A percentile compares a stretch with the other conserved stretches of the same genome.
These are phyloP conservation scores for Diarsia mendica DNA, from an alignment of 2,888 invertebrate genomes.

Conservation along the genomic window DNA sequence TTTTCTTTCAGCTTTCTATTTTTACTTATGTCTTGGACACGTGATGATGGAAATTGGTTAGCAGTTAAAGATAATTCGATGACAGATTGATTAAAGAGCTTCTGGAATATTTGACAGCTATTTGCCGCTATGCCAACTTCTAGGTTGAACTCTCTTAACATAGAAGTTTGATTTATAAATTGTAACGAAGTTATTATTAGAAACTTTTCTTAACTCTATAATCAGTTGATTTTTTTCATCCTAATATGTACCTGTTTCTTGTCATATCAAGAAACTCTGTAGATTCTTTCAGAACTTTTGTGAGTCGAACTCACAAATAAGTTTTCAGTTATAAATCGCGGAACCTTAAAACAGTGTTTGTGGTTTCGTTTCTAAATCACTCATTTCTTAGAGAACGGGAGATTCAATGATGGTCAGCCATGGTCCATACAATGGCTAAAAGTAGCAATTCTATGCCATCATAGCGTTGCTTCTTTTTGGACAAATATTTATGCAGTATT, in stretches of 20 bases:
- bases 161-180: not conserved
- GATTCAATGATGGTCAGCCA: not conserved
- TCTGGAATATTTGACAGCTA: not conserved
- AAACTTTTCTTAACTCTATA: not conserved
- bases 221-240: not conserved
- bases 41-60: not conserved
- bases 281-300: too few relatives aligned
- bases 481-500: not conserved
- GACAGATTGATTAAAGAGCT: not conserved
- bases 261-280: too few relatives aligned
- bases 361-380: not conserved
- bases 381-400: not conserved
- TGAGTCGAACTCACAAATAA: too few relatives aligned
- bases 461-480: not conserved
- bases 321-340: too few relatives aligned
- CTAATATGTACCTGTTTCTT: not conserved
- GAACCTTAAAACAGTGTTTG: too few relatives aligned
- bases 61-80: not conserved
- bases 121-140: not conserved
- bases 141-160: not conserved
- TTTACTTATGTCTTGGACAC: not conserved
- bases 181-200: not conserved
- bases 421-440: too few relatives aligned
- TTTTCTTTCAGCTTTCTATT: not conserved
- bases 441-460: too few relatives aligned